Percentiles rank a stretch among this genome's conserved stretches.
Conservation (phyloP, 2,113 vertebrate species). For the Osmerus mordax region DNA sequence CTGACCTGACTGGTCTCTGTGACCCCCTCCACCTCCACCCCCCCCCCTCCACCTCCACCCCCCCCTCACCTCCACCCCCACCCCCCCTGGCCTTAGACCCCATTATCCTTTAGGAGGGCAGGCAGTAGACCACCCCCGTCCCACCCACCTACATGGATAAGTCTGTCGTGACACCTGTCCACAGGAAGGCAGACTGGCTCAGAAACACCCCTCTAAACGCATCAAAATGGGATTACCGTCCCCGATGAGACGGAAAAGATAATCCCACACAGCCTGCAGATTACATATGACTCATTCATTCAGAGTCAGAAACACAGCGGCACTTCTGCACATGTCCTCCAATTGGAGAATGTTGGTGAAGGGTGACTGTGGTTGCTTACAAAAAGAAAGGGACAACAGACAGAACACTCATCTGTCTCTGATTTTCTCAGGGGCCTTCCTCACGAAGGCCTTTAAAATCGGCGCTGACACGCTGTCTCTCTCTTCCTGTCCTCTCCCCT, state of each 20-base stretch:
- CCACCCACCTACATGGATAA: neutral
- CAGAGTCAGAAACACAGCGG: neutral
- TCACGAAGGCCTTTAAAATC: no score
- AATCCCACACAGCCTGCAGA: slow-evolving; percentile 54
- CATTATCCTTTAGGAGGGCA: slow-evolving; percentile 10
- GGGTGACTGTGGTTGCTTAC: no score
- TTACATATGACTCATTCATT: slow-evolving; percentile 13
- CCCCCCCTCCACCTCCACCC: neutral
- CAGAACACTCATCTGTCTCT: no score
- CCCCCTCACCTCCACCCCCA: neutral
- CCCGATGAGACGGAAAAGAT: slow-evolving; percentile 49
- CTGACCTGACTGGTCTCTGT: neutral
- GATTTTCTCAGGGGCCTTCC: no score
- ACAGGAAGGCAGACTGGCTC: slow-evolving; percentile 38
- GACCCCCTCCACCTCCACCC: neutral
- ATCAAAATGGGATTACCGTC: slow-evolving; percentile 54
- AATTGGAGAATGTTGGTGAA: no score
- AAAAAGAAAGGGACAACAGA: no score
- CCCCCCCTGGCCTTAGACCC: neutral
- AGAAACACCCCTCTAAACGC: slow-evolving; percentile 38
- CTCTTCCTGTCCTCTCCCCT: neutral
- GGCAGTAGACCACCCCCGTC: slow-evolving; percentile 20
- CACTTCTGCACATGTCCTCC: no score
- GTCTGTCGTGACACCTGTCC: slow-evolving; percentile 58
- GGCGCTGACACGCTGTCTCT: neutral